Percentiles rank a stretch among this genome's conserved stretches.
Conservation (phyloP, 92 coral and sea anemone species). For the Palythoa grandiflora region DNA sequence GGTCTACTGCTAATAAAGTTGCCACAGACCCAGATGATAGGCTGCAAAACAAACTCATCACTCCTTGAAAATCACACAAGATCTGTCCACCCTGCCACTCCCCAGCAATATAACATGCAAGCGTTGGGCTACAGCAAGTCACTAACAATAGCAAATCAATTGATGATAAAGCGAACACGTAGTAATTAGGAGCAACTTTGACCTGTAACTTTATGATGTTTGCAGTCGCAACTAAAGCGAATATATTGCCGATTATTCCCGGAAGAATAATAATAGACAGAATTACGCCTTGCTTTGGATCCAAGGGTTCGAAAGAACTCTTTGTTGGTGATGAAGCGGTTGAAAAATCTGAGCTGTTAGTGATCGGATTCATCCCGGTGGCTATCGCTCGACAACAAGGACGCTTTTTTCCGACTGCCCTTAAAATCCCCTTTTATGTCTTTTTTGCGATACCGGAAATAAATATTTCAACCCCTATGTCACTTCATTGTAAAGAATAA, state of each 20-base stretch:
- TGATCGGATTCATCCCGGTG: background rate
- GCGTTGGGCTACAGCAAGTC: conserved; percentile 37
- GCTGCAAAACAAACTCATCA: conserved; percentile 42
- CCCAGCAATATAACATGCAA: conserved; percentile 23
- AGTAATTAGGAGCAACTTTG: conserved; percentile 46
- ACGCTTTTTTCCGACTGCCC: too few relatives aligned
- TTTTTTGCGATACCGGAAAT: too few relatives aligned
- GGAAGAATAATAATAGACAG: conserved; percentile 23
- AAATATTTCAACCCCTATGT: too few relatives aligned
- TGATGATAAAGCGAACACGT: conserved; percentile 27
- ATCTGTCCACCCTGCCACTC: conserved; percentile 37
- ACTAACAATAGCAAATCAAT: conserved; percentile 32
- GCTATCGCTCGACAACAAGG: too few relatives aligned
- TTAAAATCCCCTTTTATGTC: too few relatives aligned
- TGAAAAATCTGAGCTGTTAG: background rate
- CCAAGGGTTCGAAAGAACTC: background rate
- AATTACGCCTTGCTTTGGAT: conserved; percentile 27
- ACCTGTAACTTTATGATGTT: conserved; percentile 38
- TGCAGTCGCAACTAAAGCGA: conserved; percentile 30
- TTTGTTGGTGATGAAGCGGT: background rate
- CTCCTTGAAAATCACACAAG: conserved; percentile 38
- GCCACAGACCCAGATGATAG: conserved; percentile 42
- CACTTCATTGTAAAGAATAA: too few relatives aligned
- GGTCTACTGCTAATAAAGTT: conserved; percentile 35
- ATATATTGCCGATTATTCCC: conserved; percentile 44